Conservation (phyloP, 2,113 vertebrate genomes). For the Gasterosteus aculeatus region DNA sequence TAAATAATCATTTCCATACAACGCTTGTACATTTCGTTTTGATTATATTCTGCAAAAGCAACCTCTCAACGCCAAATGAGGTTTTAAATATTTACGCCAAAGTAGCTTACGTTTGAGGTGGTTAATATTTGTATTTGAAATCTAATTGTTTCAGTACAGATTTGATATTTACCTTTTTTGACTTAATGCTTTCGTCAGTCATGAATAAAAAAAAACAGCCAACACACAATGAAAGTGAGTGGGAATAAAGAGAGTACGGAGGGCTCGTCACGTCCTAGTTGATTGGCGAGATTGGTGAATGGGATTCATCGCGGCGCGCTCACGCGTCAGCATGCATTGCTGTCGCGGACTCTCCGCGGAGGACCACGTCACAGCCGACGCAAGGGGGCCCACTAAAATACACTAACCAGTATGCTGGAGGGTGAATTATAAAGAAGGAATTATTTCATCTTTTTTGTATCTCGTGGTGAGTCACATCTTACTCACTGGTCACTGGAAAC, state of each 20-base stretch:
- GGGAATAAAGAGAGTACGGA: background rate
- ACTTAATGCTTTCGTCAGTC: conserved; percentile 11
- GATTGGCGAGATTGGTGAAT: background rate
- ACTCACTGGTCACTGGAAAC: background rate
- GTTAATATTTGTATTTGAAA: background rate
- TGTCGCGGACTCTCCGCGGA: conserved; percentile 17
- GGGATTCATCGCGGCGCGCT: conserved; percentile 32
- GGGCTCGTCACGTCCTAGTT: conserved; percentile 3
- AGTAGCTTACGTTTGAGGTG: background rate
- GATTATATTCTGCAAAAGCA: background rate
- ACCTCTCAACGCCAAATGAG: background rate
- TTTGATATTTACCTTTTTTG: background rate
- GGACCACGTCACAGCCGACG: background rate
- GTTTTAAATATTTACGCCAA: background rate
- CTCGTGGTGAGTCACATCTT: background rate
- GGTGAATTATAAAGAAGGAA: background rate
- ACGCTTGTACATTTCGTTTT: background rate
- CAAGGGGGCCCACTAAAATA: background rate
- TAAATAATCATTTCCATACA: background rate
- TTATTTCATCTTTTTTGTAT: background rate
- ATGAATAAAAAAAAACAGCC: background rate
- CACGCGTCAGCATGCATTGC: conserved; percentile 42
- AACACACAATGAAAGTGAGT: conserved; percentile 3
- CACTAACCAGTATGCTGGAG: background rate
- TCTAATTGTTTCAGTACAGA: background rate